Evolutionary conservation across 2,797 vertebrate species (phyloP).

Genomic region (Picus viridis): DNA sequence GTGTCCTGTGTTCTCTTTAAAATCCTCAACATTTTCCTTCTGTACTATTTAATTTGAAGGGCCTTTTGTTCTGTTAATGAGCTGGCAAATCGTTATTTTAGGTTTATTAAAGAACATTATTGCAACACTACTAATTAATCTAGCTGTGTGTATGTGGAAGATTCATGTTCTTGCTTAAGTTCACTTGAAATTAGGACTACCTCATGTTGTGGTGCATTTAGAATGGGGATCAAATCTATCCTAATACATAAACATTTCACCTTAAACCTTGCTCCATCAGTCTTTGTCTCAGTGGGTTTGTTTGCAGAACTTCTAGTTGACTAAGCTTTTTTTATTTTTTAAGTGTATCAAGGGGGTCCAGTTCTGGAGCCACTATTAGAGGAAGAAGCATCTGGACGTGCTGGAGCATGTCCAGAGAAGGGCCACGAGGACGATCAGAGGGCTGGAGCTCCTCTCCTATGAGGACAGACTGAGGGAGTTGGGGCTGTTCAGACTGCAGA

Average conservation of each 20-base stretch:
- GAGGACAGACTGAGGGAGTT: no score
- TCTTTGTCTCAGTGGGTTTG: not conserved
- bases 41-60: not conserved
- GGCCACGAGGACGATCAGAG: no score
- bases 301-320: conserved; percentile 27
- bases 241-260: not conserved
- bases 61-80: conserved; percentile 22
- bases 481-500: no score
- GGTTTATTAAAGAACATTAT: conserved; percentile 28
- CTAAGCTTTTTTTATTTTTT: not conserved
- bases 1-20: not conserved
- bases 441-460: no score
- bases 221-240: not conserved
- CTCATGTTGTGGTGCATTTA: not conserved
- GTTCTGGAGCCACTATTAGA: no score
- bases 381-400: no score
- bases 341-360: not conserved
- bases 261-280: not conserved
- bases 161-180: not conserved
- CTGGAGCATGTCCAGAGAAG: no score
- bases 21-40: not conserved
- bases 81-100: not conserved
- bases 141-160: not conserved
- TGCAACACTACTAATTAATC: conserved; percentile 11
- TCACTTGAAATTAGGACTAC: not conserved